These are phyloP conservation scores for Cherax destructor DNA, from an alignment of 1,140 invertebrate genomes.

Conservation along the genomic window DNA sequence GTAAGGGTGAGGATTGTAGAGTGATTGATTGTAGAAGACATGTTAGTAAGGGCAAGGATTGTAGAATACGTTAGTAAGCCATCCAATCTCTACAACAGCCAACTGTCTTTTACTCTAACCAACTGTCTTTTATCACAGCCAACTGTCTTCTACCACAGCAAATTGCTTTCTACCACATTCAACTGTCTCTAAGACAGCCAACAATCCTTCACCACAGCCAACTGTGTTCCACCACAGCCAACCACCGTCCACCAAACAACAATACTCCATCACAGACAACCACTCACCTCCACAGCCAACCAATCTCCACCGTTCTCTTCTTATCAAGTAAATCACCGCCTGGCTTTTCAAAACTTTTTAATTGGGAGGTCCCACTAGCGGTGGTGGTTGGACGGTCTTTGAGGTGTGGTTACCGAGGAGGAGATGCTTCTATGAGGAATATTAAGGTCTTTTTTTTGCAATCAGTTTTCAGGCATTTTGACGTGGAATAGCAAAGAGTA, in stretches of 20 bases:
- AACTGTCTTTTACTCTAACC: neutral
- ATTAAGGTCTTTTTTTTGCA: neutral
- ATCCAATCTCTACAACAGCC: neutral
- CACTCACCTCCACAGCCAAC: neutral
- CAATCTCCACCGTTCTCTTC: neutral
- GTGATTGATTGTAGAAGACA: neutral
- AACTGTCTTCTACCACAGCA: neutral
- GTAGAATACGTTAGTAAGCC: neutral
- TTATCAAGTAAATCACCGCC: neutral
- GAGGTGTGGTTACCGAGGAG: neutral
- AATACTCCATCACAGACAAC: neutral
- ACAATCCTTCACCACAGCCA: too few relatives aligned
- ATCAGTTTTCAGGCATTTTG: neutral
- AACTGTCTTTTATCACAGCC: neutral
- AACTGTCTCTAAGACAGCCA: too few relatives aligned
- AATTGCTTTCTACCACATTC: too few relatives aligned
- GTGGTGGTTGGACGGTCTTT: neutral
- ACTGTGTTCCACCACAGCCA: neutral
- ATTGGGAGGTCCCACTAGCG: neutral
- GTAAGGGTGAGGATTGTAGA: neutral
- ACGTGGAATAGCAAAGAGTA: neutral
- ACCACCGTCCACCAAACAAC: too few relatives aligned
- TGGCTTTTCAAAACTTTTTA: conserved; percentile 10
- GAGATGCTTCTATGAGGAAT: neutral
- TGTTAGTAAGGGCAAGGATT: neutral